Base-by-base conservation (phyloP, 1,140 invertebrate genomes). In the Alviniconcha marisindica region DNA sequence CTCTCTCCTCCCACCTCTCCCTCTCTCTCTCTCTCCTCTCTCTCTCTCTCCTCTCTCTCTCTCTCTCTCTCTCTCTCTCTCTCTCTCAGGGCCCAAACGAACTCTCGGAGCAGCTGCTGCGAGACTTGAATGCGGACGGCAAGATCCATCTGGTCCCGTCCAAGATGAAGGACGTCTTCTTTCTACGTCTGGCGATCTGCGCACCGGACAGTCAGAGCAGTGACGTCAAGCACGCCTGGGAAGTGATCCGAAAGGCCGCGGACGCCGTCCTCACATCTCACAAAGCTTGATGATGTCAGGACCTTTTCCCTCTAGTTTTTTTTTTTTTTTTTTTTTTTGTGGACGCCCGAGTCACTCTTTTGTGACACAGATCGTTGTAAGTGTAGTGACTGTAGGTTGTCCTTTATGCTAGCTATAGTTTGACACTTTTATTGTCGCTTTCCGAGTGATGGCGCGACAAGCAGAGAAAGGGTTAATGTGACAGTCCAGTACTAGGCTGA, bases 131-230 rank as follows among this genome's bases (percentile, higher is more conserved):
- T 86, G 94, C 95, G 21, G 95, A 96, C 81, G 96, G 96, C 87
- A 95, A 96, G 84, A 95, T 99, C 63, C 98, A 97, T 90, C 94
- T 99, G 88, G 96, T 98, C 0, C 95, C 97, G 1, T 96, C 96
- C 0, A 95, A 94, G 48, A 83, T 91, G 7, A 88, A 89, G 42
- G 88, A 84, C 24, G 90, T 81, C 28, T 96, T 96, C 84, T 95
- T 98, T 24, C 95, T 98, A 14, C 94, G 98, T 79, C 97, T 98
- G 88, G 96, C 95, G 0, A 93, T 99, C 0, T 97, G 97, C 91
- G 96, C 96, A 56, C 94, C 95, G 78, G 91, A 95, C 33, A 96
- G 96, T 0, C 94, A 95, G 56, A 94, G 94, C 28, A 92, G 94
- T 42, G 97, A 99, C 90, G 95, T 99, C 40, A 93, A 95, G 3